Percentiles rank a stretch among this genome's conserved stretches.
phyloP scores from a whole-genome alignment of 2,113 vertebrate species.

The Dermatemys mawii region DNA sequence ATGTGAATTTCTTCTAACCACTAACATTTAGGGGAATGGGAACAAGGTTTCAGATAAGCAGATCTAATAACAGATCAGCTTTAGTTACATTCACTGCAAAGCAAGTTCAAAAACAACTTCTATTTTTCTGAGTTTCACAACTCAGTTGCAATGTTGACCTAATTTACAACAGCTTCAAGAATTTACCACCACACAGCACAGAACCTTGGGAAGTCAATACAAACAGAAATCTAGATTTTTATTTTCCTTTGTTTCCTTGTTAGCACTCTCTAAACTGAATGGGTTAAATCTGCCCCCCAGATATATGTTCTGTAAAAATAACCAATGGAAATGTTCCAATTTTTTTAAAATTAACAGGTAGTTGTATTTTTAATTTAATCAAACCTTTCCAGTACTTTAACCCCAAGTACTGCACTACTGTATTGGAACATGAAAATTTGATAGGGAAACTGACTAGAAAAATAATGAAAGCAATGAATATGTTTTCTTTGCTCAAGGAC shows the following conservation, averaged over 20 bases:
- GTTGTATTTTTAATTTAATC: not conserved
- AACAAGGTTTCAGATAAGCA: not conserved
- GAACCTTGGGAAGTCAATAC: not conserved
- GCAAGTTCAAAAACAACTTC: not conserved
- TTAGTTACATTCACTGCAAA: not conserved
- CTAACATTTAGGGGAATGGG: not conserved
- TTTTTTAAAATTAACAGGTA: not conserved
- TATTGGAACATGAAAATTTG: not conserved
- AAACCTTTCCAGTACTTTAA: not conserved
- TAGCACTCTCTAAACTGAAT: not conserved
- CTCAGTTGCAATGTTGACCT: not conserved
- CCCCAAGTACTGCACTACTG: not conserved
- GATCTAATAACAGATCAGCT: not conserved
- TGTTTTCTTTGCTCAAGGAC: not conserved
- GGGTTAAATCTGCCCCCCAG: not conserved
- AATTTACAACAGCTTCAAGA: not conserved
- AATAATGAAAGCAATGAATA: rapidly evolving
- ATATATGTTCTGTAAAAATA: not conserved
- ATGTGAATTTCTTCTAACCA: not conserved
- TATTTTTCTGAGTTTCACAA: not conserved
- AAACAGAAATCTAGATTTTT: not conserved
- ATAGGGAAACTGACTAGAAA: not conserved
- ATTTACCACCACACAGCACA: not conserved
- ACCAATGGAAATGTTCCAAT: not conserved
- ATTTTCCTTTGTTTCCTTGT: not conserved